These are phyloP conservation scores for Caenorhabditis latens DNA, from an alignment of 1,140 invertebrate genomes.

Conservation along the genomic window DNA sequence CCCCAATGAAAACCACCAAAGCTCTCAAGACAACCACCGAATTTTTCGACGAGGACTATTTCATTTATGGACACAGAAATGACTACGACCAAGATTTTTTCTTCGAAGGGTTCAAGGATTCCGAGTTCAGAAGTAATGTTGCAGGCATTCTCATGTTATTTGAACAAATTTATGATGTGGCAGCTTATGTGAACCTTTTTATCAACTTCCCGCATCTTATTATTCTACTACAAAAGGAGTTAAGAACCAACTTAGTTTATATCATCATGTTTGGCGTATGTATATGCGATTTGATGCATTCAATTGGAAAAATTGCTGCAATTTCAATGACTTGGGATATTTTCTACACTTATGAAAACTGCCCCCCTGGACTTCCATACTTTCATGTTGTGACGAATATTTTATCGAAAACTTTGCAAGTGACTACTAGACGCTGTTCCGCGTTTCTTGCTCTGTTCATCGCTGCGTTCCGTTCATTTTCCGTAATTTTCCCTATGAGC, in stretches of 20 bases:
- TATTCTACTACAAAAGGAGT: background rate
- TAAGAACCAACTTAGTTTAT: background rate
- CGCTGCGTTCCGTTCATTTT: background rate
- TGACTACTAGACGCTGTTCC: background rate
- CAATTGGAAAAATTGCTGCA: background rate
- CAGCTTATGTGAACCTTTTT: background rate
- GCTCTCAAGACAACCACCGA: no score
- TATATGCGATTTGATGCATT: background rate
- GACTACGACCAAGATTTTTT: no score
- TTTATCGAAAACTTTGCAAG: background rate
- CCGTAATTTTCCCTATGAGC: background rate
- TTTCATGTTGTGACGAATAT: background rate
- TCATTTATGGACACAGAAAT: no score
- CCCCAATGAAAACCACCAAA: no score
- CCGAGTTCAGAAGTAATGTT: no score
- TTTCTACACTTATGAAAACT: background rate
- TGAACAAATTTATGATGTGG: background rate
- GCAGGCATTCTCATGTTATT: no score
- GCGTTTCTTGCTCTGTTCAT: background rate
- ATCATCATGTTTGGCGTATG: background rate
- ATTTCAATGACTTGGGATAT: background rate
- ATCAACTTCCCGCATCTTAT: background rate
- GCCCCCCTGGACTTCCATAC: background rate
- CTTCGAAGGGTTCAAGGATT: no score
- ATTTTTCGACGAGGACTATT: no score